phyloP scores from a whole-genome alignment of 1,140 invertebrate species.

The Melanaphis sacchari region DNA sequence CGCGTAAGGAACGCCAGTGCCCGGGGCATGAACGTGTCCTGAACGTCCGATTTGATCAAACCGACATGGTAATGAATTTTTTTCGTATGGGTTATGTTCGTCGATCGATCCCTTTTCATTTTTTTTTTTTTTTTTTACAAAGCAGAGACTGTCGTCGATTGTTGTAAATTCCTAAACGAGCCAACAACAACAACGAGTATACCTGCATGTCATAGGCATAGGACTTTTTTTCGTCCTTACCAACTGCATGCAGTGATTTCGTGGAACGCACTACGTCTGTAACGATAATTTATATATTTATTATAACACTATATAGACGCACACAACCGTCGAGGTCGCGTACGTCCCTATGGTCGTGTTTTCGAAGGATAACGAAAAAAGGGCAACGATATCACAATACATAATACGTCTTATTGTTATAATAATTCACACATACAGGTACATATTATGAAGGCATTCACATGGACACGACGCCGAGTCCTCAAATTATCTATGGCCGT shows the following conservation, averaged over 20 bases:
- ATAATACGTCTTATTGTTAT: not conserved
- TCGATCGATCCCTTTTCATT: not conserved
- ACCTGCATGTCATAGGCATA: not conserved
- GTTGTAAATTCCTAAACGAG: not conserved
- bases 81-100: not conserved
- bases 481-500: not conserved
- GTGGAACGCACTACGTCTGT: not conserved
- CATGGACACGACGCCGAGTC: not conserved
- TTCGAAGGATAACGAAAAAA: not conserved
- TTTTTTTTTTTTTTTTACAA: not conserved
- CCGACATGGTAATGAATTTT: not conserved
- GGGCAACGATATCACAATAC: not conserved
- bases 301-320: not conserved
- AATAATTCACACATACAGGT: not conserved
- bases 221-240: not conserved
- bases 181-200: not conserved
- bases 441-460: not conserved
- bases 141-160: not conserved
- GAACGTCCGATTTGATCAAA: not conserved
- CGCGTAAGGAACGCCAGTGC: not conserved
- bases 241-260: not conserved
- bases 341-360: not conserved
- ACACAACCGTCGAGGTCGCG: no score
- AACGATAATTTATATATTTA: not conserved
- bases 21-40: not conserved